Evolutionary conservation across 2,888 invertebrate species (phyloP), one percentile per base, ranked within the genome.

Genomic region (Drosophila flavopinicola): DNA sequence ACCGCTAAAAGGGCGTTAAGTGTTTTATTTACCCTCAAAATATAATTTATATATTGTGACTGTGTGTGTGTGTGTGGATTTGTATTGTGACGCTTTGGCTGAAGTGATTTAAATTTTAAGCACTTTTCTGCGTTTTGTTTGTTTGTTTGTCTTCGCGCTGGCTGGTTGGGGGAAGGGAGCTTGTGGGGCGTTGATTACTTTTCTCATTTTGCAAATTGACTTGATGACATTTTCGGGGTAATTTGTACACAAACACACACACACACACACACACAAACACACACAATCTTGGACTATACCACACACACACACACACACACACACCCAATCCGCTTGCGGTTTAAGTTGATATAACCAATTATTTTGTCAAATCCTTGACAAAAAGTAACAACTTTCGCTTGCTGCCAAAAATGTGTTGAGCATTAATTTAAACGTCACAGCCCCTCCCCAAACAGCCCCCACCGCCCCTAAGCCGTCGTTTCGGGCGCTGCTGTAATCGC

Each of bases 1-100:
- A 83, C 83, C 85, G 83, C 83, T 83, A 83, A 83, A 83, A 83
- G 83, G 85, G 85, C 83, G 83, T 85, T 83, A 83, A 83, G 83
- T 83, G 83, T 85, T 83, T 83, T 83, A 83, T 83, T 83, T 83
- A 85, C 83, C 84, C 83, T 83, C 80, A 68, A 83, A 83, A 83
- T 85, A 85, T 85, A 83, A 83, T 83, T 83, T 83, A 83, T 83
- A 83, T 83, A 78, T 75, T 68, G 78, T 52, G 17, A 64, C 57
- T 41, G 56, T 51, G 41, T 41, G 33, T 39, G 45, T 61, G 52
- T 47, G 51, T 33, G 51, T 51, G 74, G 76, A 78, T 78, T 82
- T 84, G 68, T 70, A 66, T 66, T 78, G 80, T 68, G 76, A 68
- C 68, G 75, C 66, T 74, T 73, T 58, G 63, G 69, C 63, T 64